Evolutionary conservation across 2,113 vertebrate species (phyloP).

Genomic region (Cnemophilus loriae): DNA sequence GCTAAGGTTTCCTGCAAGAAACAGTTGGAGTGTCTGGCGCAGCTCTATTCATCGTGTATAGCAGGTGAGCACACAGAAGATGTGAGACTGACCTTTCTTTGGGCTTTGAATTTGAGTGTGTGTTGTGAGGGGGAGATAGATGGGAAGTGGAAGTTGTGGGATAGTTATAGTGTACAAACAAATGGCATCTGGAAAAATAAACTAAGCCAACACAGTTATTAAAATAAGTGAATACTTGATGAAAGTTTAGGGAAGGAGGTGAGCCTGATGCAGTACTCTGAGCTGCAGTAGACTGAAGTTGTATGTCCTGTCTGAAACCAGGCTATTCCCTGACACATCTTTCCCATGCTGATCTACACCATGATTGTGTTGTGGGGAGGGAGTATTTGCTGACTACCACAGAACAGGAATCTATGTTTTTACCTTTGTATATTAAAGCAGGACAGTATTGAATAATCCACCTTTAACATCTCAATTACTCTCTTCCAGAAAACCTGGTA

Average conservation of each 20-base stretch:
- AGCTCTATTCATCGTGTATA: conserved; percentile 89
- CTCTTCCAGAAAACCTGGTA: conserved; percentile 87
- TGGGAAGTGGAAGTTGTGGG: not conserved
- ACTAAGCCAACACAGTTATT: not conserved
- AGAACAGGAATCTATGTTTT: not conserved
- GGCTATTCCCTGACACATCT: not conserved
- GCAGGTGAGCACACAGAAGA: conserved; percentile 73
- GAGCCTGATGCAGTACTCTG: not conserved
- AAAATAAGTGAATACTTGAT: not conserved
- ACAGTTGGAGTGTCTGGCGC: conserved; percentile 84
- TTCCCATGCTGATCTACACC: not conserved
- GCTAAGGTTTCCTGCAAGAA: conserved; percentile 80
- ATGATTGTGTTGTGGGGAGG: not conserved
- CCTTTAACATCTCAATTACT: not conserved
- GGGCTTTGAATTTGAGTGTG: not conserved
- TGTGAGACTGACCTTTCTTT: not conserved
- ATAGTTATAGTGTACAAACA: not conserved
- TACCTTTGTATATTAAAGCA: not conserved
- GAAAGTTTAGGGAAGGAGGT: not conserved
- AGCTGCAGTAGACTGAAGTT: not conserved
- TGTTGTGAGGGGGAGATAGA: not conserved
- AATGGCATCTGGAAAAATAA: not conserved
- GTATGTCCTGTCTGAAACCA: not conserved
- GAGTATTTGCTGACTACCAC: not conserved
- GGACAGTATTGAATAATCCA: not conserved